Evolutionary conservation across 1,140 invertebrate species (phyloP), one percentile per base, ranked within the genome.

Genomic region (Neodiprion virginianus): DNA sequence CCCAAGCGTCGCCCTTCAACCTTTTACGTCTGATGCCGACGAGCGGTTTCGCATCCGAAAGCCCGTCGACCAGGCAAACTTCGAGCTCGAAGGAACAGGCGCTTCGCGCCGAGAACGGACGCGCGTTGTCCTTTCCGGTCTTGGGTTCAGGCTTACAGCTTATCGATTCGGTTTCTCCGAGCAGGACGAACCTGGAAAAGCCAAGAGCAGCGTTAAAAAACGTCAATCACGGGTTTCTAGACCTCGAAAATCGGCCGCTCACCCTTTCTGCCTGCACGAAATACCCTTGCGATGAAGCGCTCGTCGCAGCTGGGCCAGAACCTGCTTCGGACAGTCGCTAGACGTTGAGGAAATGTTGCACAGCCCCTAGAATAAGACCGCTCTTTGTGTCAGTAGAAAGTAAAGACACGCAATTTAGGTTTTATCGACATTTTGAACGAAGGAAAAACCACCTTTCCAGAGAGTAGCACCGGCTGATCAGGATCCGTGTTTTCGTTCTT

Each of bases 1-100:
- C 92, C 95, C 95, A 96, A 3, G 93, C 92, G 83, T 96, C 94
- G 3, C 96, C 96, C 83, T 94, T 94, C 1, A 96, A 89, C 73
- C 95, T 86, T 82, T 96, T 96, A 61, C 95, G 89, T 76, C 92
- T 89, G 48, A 96, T 93, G 21, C 94, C 95, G 49, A 95, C 90
- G 48, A 91, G 86, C 75, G 81, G 86, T 73, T 87, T 84, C 17
- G 79, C 77, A 28, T 79, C 77, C 28, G 80, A 80, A 77, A 85
- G 75, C 81, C 79, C 76, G 78, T 83, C 73, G 11, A 94, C 82
- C 11, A 91, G 86, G 84, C 95, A 96, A 14, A 96, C 93, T 89
- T 97, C 95, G 72, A 97, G 82, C 83, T 96, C 95, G 85, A 97
- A 96, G 1, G 92, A 90, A 91, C 82, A 95, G 76, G 80, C 88